Evolutionary conservation across 37 sponge, comb jelly and placozoan genomes (phyloP).

Genomic region (Haliclona indistincta): DNA sequence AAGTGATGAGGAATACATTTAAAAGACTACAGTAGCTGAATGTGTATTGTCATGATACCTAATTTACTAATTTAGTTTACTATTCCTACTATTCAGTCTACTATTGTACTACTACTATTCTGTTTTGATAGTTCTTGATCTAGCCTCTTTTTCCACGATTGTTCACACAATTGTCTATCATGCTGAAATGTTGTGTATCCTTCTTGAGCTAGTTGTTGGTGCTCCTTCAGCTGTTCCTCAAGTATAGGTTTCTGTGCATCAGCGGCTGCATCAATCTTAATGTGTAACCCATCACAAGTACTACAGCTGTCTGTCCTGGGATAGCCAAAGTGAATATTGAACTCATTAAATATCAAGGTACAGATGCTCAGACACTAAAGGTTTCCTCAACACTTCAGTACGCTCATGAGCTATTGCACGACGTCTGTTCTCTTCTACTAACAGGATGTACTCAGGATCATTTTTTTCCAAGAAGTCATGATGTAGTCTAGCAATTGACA

Average conservation of each 20-base stretch:
- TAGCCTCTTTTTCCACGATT: too few species aligned
- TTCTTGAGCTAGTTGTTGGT: constrained; percentile 19
- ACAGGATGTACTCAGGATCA: constrained; percentile 16
- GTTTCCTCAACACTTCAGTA: constrained; percentile 16
- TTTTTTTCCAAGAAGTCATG: constrained; percentile 14
- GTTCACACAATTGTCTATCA: constrained; percentile 10
- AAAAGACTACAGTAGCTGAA: too few species aligned
- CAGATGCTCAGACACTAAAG: constrained; percentile 38
- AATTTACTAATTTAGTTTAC: neutral
- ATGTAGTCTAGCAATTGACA: constrained; percentile 38
- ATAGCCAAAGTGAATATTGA: constrained; percentile 38
- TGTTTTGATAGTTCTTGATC: too few species aligned
- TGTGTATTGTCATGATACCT: neutral
- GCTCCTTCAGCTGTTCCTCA: constrained; percentile 2
- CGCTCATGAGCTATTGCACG: constrained; percentile 23
- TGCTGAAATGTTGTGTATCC: constrained; percentile 15
- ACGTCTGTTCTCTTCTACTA: neutral
- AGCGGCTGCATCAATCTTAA: constrained; percentile 3
- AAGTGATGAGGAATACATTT: too few species aligned
- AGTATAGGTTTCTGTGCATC: constrained; percentile 4
- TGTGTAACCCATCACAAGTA: constrained; percentile 29
- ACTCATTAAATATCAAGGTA: constrained; percentile 35
- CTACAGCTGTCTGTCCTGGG: constrained; percentile 36
- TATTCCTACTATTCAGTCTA: too few species aligned
- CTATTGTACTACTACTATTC: too few species aligned